Evolutionary conservation across 2,888 invertebrate species (phyloP).

Genomic region (Philereme transversata): DNA sequence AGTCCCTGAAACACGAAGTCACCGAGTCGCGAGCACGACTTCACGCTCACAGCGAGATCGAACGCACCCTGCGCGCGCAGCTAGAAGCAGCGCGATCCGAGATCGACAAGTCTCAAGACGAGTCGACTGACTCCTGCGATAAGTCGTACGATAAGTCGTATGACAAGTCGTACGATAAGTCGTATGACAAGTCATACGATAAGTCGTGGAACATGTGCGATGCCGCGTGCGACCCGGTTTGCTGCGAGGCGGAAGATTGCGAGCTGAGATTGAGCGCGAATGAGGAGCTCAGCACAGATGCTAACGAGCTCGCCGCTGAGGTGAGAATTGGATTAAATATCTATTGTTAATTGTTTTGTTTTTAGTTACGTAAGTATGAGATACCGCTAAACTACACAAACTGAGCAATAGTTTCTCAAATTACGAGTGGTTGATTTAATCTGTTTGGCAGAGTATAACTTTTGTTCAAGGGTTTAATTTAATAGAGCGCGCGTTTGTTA

Average conservation of each 20-base stretch:
- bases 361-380: slow-evolving; percentile 3
- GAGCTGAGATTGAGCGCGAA: slow-evolving; percentile 64
- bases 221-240: slow-evolving; percentile 76
- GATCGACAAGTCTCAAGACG: slow-evolving; percentile 42
- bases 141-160: slow-evolving; percentile 49
- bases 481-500: too few relatives aligned
- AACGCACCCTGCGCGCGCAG: slow-evolving; percentile 75
- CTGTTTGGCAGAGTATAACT: too few relatives aligned
- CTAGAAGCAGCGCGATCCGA: slow-evolving; percentile 74
- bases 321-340: slow-evolving; percentile 48
- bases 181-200: slow-evolving; percentile 39
- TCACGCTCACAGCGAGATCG: slow-evolving; percentile 76
- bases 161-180: slow-evolving; percentile 48
- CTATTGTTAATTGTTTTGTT: slow-evolving; percentile 24
- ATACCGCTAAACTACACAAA: too few relatives aligned
- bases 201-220: slow-evolving; percentile 64
- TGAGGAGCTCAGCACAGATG: slow-evolving; percentile 75
- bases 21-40: slow-evolving; percentile 73
- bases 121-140: slow-evolving; percentile 38
- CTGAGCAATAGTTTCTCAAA: too few relatives aligned
- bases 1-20: slow-evolving; percentile 76
- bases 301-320: slow-evolving; percentile 77
- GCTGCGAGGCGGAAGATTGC: slow-evolving; percentile 69
- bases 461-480: too few relatives aligned
- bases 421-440: too few relatives aligned